These are phyloP conservation scores for Hoplodrina ambigua DNA, from an alignment of 2,888 invertebrate species.

Conservation along the genomic window DNA sequence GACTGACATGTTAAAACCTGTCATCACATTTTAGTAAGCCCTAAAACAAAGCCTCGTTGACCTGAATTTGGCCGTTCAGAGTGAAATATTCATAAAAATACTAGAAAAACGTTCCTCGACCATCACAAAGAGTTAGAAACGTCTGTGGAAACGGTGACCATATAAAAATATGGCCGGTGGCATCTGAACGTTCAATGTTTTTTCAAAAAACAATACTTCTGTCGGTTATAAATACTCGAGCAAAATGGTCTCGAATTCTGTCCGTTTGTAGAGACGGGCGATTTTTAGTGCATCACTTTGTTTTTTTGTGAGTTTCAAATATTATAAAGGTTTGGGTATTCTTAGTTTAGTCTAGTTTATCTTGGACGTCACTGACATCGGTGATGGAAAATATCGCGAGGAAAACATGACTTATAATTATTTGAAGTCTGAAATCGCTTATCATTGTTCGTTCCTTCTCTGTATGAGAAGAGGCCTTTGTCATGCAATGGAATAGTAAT, in stretches of 20 bases:
- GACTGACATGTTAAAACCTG: conserved; percentile 20
- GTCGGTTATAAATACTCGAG: conserved; percentile 47
- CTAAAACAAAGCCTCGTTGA: conserved; percentile 3
- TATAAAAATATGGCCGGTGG: conserved; percentile 44
- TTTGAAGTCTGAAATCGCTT: too few species aligned
- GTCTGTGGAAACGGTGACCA: conserved; percentile 35
- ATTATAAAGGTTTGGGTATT: not conserved
- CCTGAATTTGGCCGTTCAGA: not conserved
- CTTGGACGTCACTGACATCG: too few species aligned
- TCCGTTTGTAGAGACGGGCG: conserved; percentile 21
- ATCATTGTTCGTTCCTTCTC: too few species aligned
- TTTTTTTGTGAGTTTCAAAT: not conserved
- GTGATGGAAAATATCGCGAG: too few species aligned
- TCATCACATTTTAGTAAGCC: not conserved
- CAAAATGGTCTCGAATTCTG: conserved; percentile 36
- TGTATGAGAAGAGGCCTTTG: too few species aligned
- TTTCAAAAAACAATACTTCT: conserved; percentile 54
- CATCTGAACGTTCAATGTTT: conserved; percentile 50
- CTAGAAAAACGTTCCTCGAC: conserved; percentile 8
- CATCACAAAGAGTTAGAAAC: conserved; percentile 32
- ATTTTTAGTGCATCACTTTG: conserved; percentile 15
- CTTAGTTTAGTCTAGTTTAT: too few species aligned
- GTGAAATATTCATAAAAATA: conserved; percentile 32
- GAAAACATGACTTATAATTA: too few species aligned
- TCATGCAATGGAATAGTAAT: too few species aligned